phyloP scores from a whole-genome alignment of 2,888 invertebrate genomes.

The Eremobia ochroleuca region DNA sequence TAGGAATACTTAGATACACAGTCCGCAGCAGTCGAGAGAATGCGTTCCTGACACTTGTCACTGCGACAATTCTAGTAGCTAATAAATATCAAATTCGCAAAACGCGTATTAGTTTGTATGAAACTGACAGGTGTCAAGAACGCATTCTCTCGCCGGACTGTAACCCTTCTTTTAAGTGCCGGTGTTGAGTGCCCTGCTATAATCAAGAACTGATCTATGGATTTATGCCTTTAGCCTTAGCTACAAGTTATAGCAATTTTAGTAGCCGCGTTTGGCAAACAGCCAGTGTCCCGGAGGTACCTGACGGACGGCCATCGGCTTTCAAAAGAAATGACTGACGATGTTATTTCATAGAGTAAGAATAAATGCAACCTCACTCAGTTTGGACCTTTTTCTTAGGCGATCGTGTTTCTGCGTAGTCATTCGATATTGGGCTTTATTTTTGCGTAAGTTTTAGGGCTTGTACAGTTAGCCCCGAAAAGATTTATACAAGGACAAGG shows the following conservation, averaged over 20 bases:
- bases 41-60: neutral
- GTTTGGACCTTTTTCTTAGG: conserved; percentile 46
- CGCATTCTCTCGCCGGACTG: neutral
- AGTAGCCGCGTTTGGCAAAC: conserved; percentile 42
- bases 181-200: conserved; percentile 16
- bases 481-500: neutral
- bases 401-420: conserved; percentile 40
- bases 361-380: conserved; percentile 70
- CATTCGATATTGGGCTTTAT: conserved; percentile 30
- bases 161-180: conserved; percentile 22
- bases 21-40: too few species aligned
- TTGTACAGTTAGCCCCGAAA: neutral
- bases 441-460: conserved; percentile 27
- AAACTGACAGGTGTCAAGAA: neutral
- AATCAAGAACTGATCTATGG: conserved; percentile 19
- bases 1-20: neutral
- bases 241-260: conserved; percentile 41
- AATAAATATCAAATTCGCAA: neutral
- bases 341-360: conserved; percentile 70
- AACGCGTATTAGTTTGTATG: neutral
- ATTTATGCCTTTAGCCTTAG: conserved; percentile 21
- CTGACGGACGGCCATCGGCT: conserved; percentile 57
- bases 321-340: conserved; percentile 75
- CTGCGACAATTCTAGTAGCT: neutral
- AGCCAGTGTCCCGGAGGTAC: conserved; percentile 49